These are phyloP conservation scores for Melolontha melolontha DNA, from an alignment of 2,888 invertebrate genomes.

Conservation along the genomic window DNA sequence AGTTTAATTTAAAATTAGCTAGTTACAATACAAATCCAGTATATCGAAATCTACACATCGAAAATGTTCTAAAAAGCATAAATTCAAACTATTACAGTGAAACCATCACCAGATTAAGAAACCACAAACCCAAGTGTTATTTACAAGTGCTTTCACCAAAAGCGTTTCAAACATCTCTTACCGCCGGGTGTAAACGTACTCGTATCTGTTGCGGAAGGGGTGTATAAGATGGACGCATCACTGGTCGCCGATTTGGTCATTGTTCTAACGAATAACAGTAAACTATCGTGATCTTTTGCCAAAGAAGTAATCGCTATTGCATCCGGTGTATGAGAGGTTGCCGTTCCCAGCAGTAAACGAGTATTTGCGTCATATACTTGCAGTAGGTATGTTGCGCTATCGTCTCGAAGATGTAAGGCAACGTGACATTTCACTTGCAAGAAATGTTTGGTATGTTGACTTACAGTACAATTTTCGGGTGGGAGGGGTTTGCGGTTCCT, in stretches of 20 bases:
- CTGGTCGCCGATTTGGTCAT: slow-evolving; percentile 66
- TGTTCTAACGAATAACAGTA: slow-evolving; percentile 67
- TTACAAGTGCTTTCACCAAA: background rate
- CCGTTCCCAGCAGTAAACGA: slow-evolving; percentile 66
- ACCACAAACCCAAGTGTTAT: slow-evolving; percentile 36
- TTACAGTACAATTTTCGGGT: slow-evolving; percentile 69
- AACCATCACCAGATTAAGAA: slow-evolving; percentile 23
- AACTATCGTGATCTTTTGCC: slow-evolving; percentile 62
- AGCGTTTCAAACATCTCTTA: slow-evolving; percentile 48
- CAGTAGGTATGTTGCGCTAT: slow-evolving; percentile 65
- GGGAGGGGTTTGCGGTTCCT: slow-evolving; percentile 61
- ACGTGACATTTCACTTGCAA: slow-evolving; percentile 67
- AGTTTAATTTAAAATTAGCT: too few relatives aligned
- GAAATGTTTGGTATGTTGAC: slow-evolving; percentile 64
- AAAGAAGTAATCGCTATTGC: slow-evolving; percentile 66
- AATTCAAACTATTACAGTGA: too few relatives aligned
- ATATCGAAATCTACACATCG: too few relatives aligned
- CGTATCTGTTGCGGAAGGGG: slow-evolving; percentile 53
- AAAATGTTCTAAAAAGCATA: too few relatives aligned
- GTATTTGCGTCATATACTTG: slow-evolving; percentile 69
- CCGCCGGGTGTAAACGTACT: slow-evolving; percentile 48
- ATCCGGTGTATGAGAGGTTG: slow-evolving; percentile 66
- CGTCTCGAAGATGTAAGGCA: slow-evolving; percentile 57
- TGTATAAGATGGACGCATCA: slow-evolving; percentile 68
- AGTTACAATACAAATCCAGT: too few relatives aligned